A percentile compares a stretch with the other conserved stretches of the same genome.
Conservation (phyloP, 1,140 invertebrate genomes). For the Parasteatoda tepidariorum region DNA sequence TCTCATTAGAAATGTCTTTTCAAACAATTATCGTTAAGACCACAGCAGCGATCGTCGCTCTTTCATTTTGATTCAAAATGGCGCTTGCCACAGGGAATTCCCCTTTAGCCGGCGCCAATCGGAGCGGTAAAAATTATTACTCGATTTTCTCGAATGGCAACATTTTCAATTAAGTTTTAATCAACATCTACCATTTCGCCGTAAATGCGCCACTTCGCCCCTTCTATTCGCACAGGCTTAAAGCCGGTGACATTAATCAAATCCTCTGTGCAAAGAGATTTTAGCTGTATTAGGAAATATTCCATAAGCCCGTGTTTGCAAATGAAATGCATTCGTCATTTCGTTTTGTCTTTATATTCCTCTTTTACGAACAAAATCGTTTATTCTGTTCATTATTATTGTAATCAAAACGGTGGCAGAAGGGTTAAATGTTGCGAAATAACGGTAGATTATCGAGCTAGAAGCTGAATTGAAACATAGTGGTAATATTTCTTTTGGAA, state of each 20-base stretch:
- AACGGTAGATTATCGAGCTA: neutral
- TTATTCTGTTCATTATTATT: neutral
- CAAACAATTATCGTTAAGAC: neutral
- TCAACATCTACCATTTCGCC: neutral
- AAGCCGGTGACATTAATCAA: neutral
- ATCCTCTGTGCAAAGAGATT: neutral
- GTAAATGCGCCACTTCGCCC: neutral
- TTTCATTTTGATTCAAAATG: neutral
- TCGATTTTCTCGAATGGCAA: neutral
- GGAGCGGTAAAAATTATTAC: neutral
- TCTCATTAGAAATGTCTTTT: neutral
- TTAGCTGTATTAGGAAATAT: neutral
- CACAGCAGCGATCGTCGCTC: neutral
- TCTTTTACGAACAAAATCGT: neutral
- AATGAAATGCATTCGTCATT: conserved; percentile 1
- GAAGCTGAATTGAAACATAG: neutral
- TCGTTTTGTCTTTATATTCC: neutral
- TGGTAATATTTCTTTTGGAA: neutral
- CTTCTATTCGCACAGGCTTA: neutral
- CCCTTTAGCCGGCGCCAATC: neutral
- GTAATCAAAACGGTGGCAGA: neutral
- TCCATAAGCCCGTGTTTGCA: neutral
- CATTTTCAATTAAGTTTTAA: conserved; percentile 14
- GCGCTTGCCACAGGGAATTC: neutral
- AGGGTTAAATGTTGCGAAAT: neutral